Percentiles rank a stretch among this genome's conserved stretches.
These are phyloP conservation scores for Pollenia amentaria DNA, from an alignment of 2,888 invertebrate species.

Conservation along the genomic window DNA sequence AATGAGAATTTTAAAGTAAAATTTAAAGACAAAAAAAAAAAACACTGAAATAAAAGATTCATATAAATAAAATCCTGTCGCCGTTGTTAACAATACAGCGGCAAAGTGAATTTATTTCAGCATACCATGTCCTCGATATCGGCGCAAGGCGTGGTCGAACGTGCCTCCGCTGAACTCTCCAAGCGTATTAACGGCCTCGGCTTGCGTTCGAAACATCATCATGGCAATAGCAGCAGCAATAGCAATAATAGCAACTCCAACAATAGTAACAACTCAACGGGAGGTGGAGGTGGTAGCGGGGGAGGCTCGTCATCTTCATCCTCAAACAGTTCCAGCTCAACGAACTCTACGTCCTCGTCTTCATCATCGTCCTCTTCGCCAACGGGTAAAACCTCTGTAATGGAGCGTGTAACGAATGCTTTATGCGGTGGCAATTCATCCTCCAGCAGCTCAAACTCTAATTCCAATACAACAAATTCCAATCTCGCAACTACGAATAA, in stretches of 20 bases:
- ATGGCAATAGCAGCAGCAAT: constrained; percentile 78
- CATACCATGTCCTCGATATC: constrained; percentile 91
- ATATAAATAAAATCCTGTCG: constrained; percentile 38
- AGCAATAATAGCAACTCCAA: constrained; percentile 44
- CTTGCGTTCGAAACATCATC: constrained; percentile 87
- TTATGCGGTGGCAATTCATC: constrained; percentile 89
- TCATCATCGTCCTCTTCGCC: constrained; percentile 80
- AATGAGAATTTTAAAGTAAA: constrained; percentile 48
- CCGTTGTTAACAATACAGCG: constrained; percentile 73
- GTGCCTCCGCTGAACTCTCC: constrained; percentile 95
- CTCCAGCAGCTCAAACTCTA: constrained; percentile 76
- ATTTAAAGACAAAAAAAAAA: neutral
- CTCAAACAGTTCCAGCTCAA: constrained; percentile 62
- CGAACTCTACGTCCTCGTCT: constrained; percentile 73
- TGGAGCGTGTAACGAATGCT: constrained; percentile 94
- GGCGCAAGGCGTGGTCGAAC: constrained; percentile 95
- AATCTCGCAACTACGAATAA: constrained; percentile 64
- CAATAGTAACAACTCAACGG: constrained; percentile 72
- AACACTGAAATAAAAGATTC: neutral
- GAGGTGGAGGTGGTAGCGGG: constrained; percentile 67
- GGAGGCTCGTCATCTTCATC: constrained; percentile 47
- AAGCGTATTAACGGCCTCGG: constrained; percentile 94
- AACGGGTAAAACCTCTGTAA: constrained; percentile 88
- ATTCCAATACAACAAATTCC: constrained; percentile 75
- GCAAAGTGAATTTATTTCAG: constrained; percentile 83